Evolutionary conservation across 2,888 invertebrate genomes (phyloP).

Genomic region (Lordiphosa fenestrarum): DNA sequence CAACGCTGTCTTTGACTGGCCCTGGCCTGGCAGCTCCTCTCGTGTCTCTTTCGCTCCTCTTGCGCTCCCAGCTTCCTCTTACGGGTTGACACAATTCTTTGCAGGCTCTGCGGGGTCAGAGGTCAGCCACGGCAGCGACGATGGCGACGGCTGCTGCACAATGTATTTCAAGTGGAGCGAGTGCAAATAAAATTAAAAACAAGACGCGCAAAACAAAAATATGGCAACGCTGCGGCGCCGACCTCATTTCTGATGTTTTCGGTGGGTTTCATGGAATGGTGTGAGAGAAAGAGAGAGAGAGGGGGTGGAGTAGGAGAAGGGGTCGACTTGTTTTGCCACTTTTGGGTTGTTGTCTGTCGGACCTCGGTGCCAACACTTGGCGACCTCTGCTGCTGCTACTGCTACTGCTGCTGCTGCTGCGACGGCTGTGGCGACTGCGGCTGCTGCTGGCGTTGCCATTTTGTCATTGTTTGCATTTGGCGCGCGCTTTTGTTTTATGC

Average conservation of each 20-base stretch:
- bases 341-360: constrained; percentile 42
- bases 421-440: constrained; percentile 40
- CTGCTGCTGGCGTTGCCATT: constrained; percentile 60
- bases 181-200: constrained; percentile 67
- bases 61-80: constrained; percentile 2
- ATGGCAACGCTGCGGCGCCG: constrained; percentile 72
- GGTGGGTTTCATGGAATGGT: constrained; percentile 4
- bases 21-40: constrained; percentile 48
- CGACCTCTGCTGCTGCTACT: constrained; percentile 38
- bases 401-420: constrained; percentile 34
- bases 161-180: constrained; percentile 73
- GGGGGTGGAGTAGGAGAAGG: constrained; percentile 6
- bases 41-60: not conserved
- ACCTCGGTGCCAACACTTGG: constrained; percentile 38
- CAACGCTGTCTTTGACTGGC: constrained; percentile 56
- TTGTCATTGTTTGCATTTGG: constrained; percentile 73
- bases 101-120: constrained; percentile 31
- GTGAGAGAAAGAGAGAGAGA: constrained; percentile 9
- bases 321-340: constrained; percentile 68
- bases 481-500: constrained; percentile 57
- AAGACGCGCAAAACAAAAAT: constrained; percentile 57
- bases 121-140: constrained; percentile 26
- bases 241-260: constrained; percentile 48
- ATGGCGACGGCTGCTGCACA: constrained; percentile 44
- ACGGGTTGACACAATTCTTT: constrained; percentile 54